Evolutionary conservation across 2,888 invertebrate species (phyloP).

Genomic region (Phania funesta): DNA sequence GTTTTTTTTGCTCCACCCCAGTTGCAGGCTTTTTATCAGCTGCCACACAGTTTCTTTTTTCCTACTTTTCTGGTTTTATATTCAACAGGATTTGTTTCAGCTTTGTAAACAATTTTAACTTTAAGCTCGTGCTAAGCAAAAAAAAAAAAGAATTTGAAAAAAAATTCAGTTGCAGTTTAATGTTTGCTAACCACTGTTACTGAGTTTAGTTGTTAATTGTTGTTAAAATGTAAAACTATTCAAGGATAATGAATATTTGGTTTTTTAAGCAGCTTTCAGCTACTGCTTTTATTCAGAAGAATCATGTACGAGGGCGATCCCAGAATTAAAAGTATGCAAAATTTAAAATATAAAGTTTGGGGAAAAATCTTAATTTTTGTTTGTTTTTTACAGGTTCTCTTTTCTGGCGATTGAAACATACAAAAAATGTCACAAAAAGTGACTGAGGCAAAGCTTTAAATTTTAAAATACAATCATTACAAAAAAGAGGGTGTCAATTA

Average conservation of each 20-base stretch:
- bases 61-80: background rate
- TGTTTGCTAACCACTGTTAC: constrained; percentile 24
- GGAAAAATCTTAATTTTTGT: background rate
- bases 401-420: no score
- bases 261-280: background rate
- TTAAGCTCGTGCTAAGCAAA: background rate
- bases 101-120: constrained; percentile 9
- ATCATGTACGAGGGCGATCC: background rate
- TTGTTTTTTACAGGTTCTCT: no score
- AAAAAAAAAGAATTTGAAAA: background rate
- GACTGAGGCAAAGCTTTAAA: no score
- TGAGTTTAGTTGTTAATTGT: constrained; percentile 46
- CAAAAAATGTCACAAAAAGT: no score
- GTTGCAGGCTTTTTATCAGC: constrained; percentile 5
- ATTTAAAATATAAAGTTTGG: no score
- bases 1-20: background rate
- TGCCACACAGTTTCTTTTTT: constrained; percentile 18
- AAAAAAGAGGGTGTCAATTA: no score
- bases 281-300: background rate
- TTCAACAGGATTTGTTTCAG: constrained; percentile 12
- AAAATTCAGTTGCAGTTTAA: constrained; percentile 15
- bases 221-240: constrained; percentile 11
- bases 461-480: no score
- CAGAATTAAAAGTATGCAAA: background rate
- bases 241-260: constrained; percentile 33